These are phyloP conservation scores for Motacilla tschutschensis DNA, from an alignment of 2,113 vertebrate species.

Conservation along the genomic window DNA sequence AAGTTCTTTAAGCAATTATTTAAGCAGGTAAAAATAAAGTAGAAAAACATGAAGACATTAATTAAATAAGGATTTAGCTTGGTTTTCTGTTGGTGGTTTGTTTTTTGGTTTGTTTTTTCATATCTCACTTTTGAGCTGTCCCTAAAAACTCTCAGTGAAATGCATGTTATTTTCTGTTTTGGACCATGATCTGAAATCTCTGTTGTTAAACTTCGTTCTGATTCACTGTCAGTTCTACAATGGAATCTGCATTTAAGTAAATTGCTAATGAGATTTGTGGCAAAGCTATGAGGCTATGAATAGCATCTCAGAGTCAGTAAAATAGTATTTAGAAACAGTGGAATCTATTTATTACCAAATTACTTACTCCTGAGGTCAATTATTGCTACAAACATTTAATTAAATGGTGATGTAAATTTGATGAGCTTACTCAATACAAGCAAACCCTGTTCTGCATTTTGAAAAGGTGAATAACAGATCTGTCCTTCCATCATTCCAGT, in stretches of 20 bases:
- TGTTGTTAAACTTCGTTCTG: not conserved
- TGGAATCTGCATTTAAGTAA: slow-evolving; percentile 24
- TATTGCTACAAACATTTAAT: slow-evolving; percentile 35
- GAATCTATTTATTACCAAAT: slow-evolving; percentile 46
- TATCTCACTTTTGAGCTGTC: not conserved
- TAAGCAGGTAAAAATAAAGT: not conserved
- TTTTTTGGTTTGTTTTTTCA: not conserved
- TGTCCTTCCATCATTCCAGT: not conserved
- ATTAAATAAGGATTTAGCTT: not conserved
- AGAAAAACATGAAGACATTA: not conserved
- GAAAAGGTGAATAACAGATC: slow-evolving; percentile 28
- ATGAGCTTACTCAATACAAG: slow-evolving; percentile 32
- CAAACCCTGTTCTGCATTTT: not conserved
- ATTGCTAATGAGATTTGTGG: slow-evolving; percentile 34
- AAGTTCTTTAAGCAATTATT: not conserved
- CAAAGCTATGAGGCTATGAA: slow-evolving; percentile 19
- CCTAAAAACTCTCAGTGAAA: not conserved
- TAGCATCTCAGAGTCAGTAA: slow-evolving; percentile 22
- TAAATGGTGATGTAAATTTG: slow-evolving; percentile 47
- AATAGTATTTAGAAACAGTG: slow-evolving; percentile 2
- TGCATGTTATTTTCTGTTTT: not conserved
- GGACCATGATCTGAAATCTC: not conserved
- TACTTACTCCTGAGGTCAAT: slow-evolving; percentile 43
- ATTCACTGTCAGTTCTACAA: slow-evolving; percentile 14
- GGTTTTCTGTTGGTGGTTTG: not conserved